A percentile compares a stretch with the other conserved stretches of the same genome.
Evolutionary conservation across 64 coral and sea anemone genomes (phyloP).

Genomic region (Exaiptasia diaphana): DNA sequence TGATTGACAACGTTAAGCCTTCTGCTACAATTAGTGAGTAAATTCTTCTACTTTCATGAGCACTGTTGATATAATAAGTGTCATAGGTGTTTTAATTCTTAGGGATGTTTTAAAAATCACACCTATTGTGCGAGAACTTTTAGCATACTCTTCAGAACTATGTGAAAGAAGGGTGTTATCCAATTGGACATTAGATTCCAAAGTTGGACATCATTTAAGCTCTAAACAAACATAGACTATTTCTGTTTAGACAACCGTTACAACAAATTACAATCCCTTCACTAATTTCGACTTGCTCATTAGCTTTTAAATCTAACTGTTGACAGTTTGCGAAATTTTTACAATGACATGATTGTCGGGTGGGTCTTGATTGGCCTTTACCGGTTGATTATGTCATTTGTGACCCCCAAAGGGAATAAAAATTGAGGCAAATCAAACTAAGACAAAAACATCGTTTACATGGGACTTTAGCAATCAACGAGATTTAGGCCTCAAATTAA

Average conservation of each 20-base stretch:
- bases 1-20: neutral
- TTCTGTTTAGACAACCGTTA: slow-evolving; percentile 55
- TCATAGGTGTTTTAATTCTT: neutral
- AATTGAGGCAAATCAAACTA: neutral
- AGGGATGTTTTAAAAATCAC: neutral
- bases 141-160: neutral
- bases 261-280: slow-evolving; percentile 36
- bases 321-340: slow-evolving; percentile 53
- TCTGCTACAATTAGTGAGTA: neutral
- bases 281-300: slow-evolving; percentile 15
- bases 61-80: no score
- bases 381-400: neutral
- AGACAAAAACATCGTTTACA: neutral
- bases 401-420: neutral
- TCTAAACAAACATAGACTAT: slow-evolving; percentile 41
- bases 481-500: slow-evolving; percentile 10
- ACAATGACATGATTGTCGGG: slow-evolving; percentile 32
- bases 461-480: neutral
- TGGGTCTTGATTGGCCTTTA: slow-evolving; percentile 39
- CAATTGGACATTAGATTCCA: slow-evolving; percentile 37
- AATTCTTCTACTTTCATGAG: neutral
- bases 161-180: neutral
- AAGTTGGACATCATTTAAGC: neutral
- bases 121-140: neutral
- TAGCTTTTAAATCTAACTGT: slow-evolving; percentile 49